Evolutionary conservation across 2,797 vertebrate genomes (phyloP), one percentile per base, ranked within the genome.

Genomic region (Brotula barbata): DNA sequence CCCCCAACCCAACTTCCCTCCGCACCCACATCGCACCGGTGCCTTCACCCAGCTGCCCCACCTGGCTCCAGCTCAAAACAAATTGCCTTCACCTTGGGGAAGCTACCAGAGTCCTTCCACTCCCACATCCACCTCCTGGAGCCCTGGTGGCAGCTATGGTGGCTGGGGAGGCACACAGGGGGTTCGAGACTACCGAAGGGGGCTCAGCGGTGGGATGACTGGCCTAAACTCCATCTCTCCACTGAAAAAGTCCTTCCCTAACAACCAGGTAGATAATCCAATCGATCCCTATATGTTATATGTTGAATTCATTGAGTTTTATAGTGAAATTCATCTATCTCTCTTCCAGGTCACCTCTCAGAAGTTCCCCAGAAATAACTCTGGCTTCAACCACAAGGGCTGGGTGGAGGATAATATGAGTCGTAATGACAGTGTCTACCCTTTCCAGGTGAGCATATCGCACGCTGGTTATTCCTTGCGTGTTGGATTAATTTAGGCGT

Each of bases 41-140:
- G 93, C 95, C 66, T 99, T 99, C 87, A 94, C 94, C 89, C 97
- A 99, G 75, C 86, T 99, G 80, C 94, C 96, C 88, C 97, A 99
- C 84, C 91, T 99, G 80, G 92, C 94, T 69, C 94, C 95, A 80
- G 93, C 95, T 88, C 94, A 98, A 73, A 97, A 89, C 90, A 99
- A 98, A 80, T 94, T 95, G 51, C 95, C 95, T 17, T 98, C 97
- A 64, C 95, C 96, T 0, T 98, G 97, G 96, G 98, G 94, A 88
- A 98, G 92, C 91, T 98, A 98, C 89, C 97, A 98, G 93, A 99
- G 95, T 78, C 93, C 96, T 19, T 96, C 97, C 53, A 97, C 94
- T 48, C 93, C 95, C 6, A 95, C 96, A 68, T 95, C 94, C 77
- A 91, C 89, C 54, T 98, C 97, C 21, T 99, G 97, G 97, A 98